Evolutionary conservation across 2,797 vertebrate genomes (phyloP).

Genomic region (Rhinella marina): DNA sequence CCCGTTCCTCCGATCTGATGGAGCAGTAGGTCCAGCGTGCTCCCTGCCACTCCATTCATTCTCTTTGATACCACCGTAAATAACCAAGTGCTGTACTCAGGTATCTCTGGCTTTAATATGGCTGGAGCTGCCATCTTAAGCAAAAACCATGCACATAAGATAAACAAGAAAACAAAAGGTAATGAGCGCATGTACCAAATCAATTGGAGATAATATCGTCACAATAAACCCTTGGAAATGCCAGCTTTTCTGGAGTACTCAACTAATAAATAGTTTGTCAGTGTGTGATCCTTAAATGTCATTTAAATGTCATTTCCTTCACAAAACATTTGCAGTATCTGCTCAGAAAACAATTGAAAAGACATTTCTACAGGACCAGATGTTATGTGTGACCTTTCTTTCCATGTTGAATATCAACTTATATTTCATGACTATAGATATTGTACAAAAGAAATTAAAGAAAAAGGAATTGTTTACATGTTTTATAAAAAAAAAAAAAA

Average conservation of each 20-base stretch:
- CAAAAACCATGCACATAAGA: neutral
- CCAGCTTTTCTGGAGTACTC: neutral
- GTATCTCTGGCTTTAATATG: neutral
- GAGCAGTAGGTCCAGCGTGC: no score
- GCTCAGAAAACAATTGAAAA: conserved; percentile 6
- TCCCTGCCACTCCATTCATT: no score
- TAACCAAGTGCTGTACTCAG: no score
- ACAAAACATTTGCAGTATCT: conserved; percentile 23
- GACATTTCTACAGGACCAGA: conserved; percentile 29
- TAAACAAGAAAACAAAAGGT: neutral
- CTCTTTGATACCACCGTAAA: no score
- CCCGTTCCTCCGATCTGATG: no score
- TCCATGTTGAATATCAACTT: conserved; percentile 12
- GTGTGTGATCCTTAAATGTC: conserved; percentile 34
- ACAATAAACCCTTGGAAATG: conserved; percentile 16
- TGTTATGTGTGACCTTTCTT: conserved; percentile 14
- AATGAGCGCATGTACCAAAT: neutral
- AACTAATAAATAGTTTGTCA: conserved; percentile 33
- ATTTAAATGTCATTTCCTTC: conserved; percentile 49
- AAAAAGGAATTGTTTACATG: neutral
- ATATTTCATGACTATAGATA: conserved; percentile 8
- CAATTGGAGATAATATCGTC: neutral
- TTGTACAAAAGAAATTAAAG: neutral
- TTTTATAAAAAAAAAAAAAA: no score
- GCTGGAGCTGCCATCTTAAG: neutral